Evolutionary conservation across 2,797 vertebrate genomes (phyloP).

Genomic region (Pseudochirops corinnae): DNA sequence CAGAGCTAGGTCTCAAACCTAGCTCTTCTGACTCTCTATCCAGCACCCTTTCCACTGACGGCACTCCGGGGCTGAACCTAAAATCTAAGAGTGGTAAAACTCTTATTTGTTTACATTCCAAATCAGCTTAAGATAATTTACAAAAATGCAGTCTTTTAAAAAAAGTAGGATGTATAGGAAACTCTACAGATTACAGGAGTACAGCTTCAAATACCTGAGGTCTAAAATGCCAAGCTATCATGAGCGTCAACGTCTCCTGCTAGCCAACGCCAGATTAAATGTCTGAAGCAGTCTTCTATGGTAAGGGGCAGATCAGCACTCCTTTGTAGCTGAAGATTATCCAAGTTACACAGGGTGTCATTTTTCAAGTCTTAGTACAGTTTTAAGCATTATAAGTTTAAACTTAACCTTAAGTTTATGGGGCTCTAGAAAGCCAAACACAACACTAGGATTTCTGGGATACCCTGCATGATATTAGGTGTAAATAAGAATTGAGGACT

Average conservation of each 20-base stretch:
- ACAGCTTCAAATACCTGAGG: not conserved
- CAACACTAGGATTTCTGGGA: not conserved
- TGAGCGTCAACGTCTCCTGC: not conserved
- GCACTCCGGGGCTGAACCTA: not conserved
- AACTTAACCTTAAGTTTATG: not conserved
- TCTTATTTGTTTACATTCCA: slow-evolving; percentile 2
- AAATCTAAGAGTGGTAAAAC: not conserved
- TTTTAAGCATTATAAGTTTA: not conserved
- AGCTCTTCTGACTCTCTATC: not conserved
- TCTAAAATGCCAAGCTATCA: not conserved
- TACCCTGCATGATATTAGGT: not conserved
- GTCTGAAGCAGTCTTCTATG: not conserved
- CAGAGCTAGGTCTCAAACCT: not conserved
- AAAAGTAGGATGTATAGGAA: slow-evolving; percentile 25
- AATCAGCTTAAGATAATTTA: not conserved
- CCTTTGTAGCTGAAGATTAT: not conserved
- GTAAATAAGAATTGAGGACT: not conserved
- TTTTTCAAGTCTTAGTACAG: not conserved
- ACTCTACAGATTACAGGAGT: not conserved
- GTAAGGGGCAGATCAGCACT: slow-evolving; percentile 17
- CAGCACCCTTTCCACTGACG: not conserved
- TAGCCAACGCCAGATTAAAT: not conserved
- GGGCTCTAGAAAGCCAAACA: not conserved
- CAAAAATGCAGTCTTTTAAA: not conserved
- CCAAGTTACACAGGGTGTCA: not conserved